Evolutionary conservation across 1,140 invertebrate species (phyloP).

Genomic region (Drosophila burlai): DNA sequence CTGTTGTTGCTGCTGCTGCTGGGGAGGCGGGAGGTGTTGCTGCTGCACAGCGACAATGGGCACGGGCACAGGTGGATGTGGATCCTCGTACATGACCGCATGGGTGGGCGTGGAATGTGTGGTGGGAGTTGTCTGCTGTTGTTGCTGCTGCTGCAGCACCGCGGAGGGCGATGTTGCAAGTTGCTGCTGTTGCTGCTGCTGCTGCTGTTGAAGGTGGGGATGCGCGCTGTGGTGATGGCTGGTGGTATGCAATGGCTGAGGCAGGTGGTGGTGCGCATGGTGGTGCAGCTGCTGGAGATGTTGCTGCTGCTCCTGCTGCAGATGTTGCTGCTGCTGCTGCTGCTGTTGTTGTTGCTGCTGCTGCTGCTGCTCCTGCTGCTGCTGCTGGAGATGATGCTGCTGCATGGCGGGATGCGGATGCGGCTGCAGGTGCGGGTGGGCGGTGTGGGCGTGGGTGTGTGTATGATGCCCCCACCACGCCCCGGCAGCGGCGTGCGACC

Average conservation of each 20-base stretch:
- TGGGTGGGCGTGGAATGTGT: constrained; percentile 85
- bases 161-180: constrained; percentile 70
- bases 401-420: constrained; percentile 66
- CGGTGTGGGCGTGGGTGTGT: constrained; percentile 77
- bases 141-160: constrained; percentile 68
- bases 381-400: constrained; percentile 69
- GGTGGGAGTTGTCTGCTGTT: constrained; percentile 70
- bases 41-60: constrained; percentile 77
- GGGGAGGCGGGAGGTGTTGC: constrained; percentile 71
- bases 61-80: constrained; percentile 72
- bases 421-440: constrained; percentile 50
- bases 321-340: constrained; percentile 54
- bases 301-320: constrained; percentile 64
- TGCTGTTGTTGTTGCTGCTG: constrained; percentile 60
- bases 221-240: constrained; percentile 65
- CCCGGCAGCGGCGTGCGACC: constrained; percentile 86
- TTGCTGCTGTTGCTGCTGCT: constrained; percentile 42
- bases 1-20: constrained; percentile 65
- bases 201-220: constrained; percentile 58
- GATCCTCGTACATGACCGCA: constrained; percentile 85
- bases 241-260: constrained; percentile 64
- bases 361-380: constrained; percentile 53
- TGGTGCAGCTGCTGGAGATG: constrained; percentile 75
- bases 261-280: constrained; percentile 78
- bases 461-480: constrained; percentile 85